A percentile compares a stretch with the other conserved stretches of the same genome.
These are phyloP conservation scores for Campylomormyrus tamandua DNA, from an alignment of 2,113 vertebrate species.

Conservation along the genomic window DNA sequence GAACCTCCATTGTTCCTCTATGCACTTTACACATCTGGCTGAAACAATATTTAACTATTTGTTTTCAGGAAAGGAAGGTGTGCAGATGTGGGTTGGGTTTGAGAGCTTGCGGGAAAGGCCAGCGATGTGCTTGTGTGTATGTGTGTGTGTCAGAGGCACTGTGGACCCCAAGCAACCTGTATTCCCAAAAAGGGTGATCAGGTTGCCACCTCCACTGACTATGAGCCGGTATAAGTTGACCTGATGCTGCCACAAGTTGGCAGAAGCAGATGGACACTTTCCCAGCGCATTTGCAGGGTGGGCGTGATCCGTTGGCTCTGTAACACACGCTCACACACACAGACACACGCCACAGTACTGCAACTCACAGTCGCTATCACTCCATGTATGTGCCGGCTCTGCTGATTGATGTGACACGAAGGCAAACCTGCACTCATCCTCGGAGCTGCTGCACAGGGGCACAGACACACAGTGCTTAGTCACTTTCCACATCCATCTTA, in stretches of 20 bases:
- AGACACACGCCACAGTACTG: not conserved
- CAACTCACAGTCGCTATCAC: not conserved
- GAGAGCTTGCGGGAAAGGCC: not conserved
- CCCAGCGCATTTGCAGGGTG: not conserved
- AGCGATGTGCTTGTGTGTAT: not conserved
- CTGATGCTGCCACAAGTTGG: slow-evolving; percentile 30
- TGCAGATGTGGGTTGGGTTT: not conserved
- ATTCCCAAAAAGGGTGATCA: slow-evolving; percentile 35
- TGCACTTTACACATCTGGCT: not conserved
- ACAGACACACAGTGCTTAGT: slow-evolving; percentile 17
- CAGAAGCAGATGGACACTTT: slow-evolving; percentile 29
- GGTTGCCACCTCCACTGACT: slow-evolving; percentile 45
- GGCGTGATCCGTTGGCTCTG: not conserved
- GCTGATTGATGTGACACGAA: not conserved
- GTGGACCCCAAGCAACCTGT: not conserved
- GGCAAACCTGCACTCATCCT: slow-evolving; percentile 20
- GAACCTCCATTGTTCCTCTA: not conserved
- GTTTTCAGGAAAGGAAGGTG: not conserved
- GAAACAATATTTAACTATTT: not conserved
- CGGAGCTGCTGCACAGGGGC: slow-evolving; percentile 20
- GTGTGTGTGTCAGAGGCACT: not conserved
- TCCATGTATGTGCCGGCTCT: not conserved
- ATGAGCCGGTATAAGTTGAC: slow-evolving; percentile 31
- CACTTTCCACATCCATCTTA: slow-evolving; percentile 18
- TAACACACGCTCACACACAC: not conserved